Conservation (phyloP, 2,113 vertebrate genomes). For the Prionailurus bengalensis region DNA sequence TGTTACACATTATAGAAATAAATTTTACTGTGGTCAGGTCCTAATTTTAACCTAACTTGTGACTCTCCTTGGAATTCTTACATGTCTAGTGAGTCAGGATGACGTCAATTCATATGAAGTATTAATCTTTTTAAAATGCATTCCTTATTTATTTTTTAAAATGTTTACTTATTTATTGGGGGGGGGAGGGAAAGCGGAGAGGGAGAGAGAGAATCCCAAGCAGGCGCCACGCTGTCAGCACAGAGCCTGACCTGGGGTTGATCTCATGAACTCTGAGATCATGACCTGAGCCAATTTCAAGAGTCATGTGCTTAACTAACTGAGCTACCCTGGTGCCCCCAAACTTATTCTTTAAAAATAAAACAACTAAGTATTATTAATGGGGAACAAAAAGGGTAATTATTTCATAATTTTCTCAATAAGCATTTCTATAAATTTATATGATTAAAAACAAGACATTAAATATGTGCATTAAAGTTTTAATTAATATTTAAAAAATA, state of each 20-base stretch:
- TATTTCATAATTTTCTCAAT: not conserved
- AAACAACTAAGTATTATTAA: not conserved
- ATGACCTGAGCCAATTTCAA: too few species aligned
- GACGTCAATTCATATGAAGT: not conserved
- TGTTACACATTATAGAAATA: not conserved
- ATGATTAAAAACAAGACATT: not conserved
- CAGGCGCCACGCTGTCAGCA: too few species aligned
- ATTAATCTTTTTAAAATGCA: not conserved
- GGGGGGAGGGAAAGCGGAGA: too few species aligned
- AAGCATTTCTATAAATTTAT: not conserved
- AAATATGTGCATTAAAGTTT: not conserved
- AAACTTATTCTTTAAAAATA: too few species aligned
- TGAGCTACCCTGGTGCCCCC: too few species aligned
- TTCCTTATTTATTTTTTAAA: not conserved
- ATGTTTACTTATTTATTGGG: not conserved
- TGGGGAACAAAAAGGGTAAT: not conserved
- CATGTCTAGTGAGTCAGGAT: not conserved
- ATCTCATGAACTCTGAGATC: too few species aligned
- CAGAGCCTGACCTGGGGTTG: too few species aligned
- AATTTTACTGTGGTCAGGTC: not conserved
- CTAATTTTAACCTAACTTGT: not conserved
- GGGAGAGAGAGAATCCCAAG: too few species aligned
- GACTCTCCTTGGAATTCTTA: not conserved
- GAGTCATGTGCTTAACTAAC: too few species aligned
- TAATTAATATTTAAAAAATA: not conserved